Conservation (phyloP, 2,797 vertebrate genomes). For the Amphiprion clarkii region DNA sequence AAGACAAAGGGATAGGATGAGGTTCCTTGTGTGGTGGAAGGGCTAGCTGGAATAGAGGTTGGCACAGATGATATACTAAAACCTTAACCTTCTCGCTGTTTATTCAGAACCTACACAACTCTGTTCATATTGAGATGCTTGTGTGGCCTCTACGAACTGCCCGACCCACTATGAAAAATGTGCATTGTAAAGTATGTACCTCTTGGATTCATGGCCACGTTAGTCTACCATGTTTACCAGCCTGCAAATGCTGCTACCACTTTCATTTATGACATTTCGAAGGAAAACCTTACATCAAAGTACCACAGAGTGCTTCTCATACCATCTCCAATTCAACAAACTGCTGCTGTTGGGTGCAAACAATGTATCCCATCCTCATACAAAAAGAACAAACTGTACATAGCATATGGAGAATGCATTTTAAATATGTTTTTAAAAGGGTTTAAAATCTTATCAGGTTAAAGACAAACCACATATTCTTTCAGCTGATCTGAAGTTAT, state of each 20-base stretch:
- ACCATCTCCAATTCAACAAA: slow-evolving; percentile 2
- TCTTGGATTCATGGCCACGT: slow-evolving; percentile 8
- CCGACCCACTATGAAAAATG: slow-evolving; percentile 10
- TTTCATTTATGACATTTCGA: slow-evolving; percentile 20
- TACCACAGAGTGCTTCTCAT: slow-evolving; percentile 27
- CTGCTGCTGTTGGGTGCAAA: background rate
- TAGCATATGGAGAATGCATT: background rate
- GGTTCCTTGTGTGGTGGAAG: slow-evolving; percentile 13
- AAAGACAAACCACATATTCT: slow-evolving; percentile 8
- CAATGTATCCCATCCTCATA: background rate
- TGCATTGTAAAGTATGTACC: slow-evolving; percentile 4
- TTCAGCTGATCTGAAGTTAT: background rate
- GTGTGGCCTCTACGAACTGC: slow-evolving; percentile 12
- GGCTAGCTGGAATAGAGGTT: slow-evolving; percentile 21
- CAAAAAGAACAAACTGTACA: slow-evolving; percentile 2
- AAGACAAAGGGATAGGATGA: slow-evolving; percentile 41
- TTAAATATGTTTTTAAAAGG: background rate
- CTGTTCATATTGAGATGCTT: slow-evolving; percentile 1
- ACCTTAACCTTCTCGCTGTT: slow-evolving; percentile 13
- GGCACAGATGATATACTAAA: slow-evolving; percentile 15
- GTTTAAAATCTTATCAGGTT: slow-evolving; percentile 1
- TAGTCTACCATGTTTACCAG: slow-evolving; percentile 13
- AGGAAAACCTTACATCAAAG: slow-evolving; percentile 16
- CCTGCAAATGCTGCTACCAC: background rate
- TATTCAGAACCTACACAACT: slow-evolving; percentile 34